Evolutionary conservation across 2,797 vertebrate species (phyloP), one percentile per base, ranked within the genome.

Genomic region (Phyllotis vaccarum): DNA sequence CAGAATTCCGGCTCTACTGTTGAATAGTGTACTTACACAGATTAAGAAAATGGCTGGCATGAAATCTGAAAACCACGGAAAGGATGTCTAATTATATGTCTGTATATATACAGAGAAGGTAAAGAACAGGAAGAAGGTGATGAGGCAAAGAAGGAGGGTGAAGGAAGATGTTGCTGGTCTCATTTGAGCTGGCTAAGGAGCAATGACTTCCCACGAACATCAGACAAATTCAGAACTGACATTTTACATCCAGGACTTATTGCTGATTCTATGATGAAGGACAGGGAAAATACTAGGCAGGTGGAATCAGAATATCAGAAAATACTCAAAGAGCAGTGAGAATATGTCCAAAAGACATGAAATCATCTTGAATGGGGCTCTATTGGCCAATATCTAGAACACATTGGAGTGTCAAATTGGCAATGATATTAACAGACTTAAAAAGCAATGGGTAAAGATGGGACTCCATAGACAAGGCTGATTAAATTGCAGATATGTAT

Each of bases 401-500:
- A 75, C 52, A 37, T 56, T 74, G 83, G 76, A 81, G 56, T 68
- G 22, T 81, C 52, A 90, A 89, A 94, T n/a, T 49, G 76, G 21
- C 6, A 80, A 68, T 43, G 21, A 70, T 27, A 49, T 40, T 52
- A 79, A 70, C 22, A 86, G 24, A 96, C 79, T 58, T 43, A 74
- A 40, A 95, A 89, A 70, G 5, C 49, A 90, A n/a, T 75, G 24
- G 83, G 46, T 80, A 22, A 70, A 96, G 93, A 62, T 9, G 52
- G 54, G 17, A 90, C 54, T 76, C 66, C 31, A 56, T 58, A 83
- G 6, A 52, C 52, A 1, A 70, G 43, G 12, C 29, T 80, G 52
- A 91, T 91, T 81, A 94, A 82, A 72, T 90, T 27, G 79, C 74
- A 91, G 82, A 58, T 22, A 90, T 89, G 64, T 66, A 79, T 92